Conservation (phyloP, 2,113 vertebrate species). For the Dasyprocta punctata region DNA sequence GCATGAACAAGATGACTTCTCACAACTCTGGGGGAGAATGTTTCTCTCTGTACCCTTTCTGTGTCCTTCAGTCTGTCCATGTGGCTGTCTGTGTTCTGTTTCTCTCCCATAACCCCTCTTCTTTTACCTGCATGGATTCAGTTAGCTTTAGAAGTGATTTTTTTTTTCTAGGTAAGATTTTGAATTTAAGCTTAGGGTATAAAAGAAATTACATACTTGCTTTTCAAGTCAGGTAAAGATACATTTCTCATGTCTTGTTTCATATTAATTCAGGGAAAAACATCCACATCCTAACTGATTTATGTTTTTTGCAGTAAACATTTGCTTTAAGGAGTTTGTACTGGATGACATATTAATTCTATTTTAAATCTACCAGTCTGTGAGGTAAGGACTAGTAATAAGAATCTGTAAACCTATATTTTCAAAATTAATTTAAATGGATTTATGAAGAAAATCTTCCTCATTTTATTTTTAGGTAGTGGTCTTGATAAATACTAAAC, state of each 20-base stretch:
- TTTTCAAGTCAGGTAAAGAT: background rate
- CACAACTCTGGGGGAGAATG: background rate
- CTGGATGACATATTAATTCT: background rate
- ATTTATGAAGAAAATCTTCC: background rate
- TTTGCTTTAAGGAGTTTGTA: background rate
- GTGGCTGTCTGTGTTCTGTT: background rate
- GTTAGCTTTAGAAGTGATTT: background rate
- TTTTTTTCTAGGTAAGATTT: background rate
- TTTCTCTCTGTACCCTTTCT: background rate
- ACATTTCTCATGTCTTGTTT: background rate
- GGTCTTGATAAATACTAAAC: slow-evolving; percentile 53
- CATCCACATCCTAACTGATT: background rate
- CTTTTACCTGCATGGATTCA: background rate
- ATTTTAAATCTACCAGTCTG: background rate
- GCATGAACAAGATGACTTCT: background rate
- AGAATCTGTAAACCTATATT: background rate
- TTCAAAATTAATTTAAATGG: slow-evolving; percentile 7
- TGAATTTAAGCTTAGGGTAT: background rate
- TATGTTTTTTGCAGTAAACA: background rate
- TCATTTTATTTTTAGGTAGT: slow-evolving; percentile 31
- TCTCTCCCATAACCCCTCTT: background rate
- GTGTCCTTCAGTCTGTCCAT: background rate
- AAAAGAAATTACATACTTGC: slow-evolving; percentile 4
- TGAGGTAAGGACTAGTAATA: background rate
- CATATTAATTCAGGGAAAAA: background rate